phyloP scores from a whole-genome alignment of 1,140 invertebrate genomes.

The Pachypsylla venusta region DNA sequence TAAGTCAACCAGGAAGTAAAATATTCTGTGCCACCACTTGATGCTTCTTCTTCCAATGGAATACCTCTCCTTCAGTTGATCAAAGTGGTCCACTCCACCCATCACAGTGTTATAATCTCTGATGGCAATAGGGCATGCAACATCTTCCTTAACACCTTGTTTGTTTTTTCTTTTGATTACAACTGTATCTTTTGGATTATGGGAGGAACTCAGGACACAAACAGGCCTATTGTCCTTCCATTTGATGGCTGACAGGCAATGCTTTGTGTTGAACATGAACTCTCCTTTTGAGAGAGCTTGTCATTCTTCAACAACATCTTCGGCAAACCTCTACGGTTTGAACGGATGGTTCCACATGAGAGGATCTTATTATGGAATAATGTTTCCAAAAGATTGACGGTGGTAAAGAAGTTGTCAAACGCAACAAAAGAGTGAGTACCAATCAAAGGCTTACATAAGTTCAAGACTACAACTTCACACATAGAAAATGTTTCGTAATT shows the following conservation, averaged over 20 bases:
- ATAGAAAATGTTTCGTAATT: conserved; percentile 21
- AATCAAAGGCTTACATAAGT: conserved; percentile 25
- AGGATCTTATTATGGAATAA: conserved; percentile 16
- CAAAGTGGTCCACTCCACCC: conserved; percentile 30
- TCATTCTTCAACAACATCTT: no score
- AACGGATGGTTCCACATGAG: conserved; percentile 19
- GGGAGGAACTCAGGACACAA: no score
- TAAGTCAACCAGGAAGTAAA: conserved; percentile 26
- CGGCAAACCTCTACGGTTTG: conserved; percentile 15
- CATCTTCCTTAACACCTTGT: conserved; percentile 18
- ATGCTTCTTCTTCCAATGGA: conserved; percentile 27
- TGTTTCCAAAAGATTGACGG: conserved; percentile 10
- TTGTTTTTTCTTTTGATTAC: conserved; percentile 17
- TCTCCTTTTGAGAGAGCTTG: no score
- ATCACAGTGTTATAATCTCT: conserved; percentile 31
- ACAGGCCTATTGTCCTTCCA: no score
- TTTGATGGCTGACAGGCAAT: no score
- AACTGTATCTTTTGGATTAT: no score
- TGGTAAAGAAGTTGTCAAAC: conserved; percentile 27
- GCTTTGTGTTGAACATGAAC: no score
- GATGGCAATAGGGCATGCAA: conserved; percentile 25
- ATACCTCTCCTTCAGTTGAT: conserved; percentile 28
- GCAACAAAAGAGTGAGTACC: conserved; percentile 28
- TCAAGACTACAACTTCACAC: conserved; percentile 24
- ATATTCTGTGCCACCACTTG: conserved; percentile 31